These are phyloP conservation scores for Otus scops DNA, from an alignment of 2,797 vertebrate genomes.

Conservation along the genomic window DNA sequence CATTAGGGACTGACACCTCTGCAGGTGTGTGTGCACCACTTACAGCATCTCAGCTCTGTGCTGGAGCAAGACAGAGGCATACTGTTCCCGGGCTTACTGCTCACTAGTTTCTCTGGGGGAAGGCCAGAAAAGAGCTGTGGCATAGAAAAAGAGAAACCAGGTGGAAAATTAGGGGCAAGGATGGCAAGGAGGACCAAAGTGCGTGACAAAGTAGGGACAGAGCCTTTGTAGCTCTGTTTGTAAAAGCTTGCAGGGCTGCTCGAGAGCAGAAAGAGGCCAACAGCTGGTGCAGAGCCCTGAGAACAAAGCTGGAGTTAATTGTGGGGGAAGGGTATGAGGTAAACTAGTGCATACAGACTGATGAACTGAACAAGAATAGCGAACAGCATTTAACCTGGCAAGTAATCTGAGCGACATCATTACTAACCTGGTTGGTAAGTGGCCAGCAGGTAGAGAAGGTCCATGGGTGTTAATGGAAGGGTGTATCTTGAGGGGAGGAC, in stretches of 20 bases:
- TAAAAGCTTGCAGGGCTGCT: neutral
- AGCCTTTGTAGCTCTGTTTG: neutral
- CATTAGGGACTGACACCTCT: neutral
- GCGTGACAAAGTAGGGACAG: neutral
- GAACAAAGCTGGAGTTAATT: neutral
- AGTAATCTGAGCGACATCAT: neutral
- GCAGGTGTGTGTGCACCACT: neutral
- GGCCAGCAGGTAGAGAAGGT: neutral
- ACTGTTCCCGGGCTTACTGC: neutral
- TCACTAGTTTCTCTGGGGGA: neutral
- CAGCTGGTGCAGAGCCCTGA: neutral
- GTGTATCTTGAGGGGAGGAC: constrained; percentile 3
- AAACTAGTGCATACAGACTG: neutral
- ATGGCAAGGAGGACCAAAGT: neutral
- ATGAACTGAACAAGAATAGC: neutral
- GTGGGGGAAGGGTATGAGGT: neutral
- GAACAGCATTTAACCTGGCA: neutral
- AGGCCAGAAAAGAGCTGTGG: neutral
- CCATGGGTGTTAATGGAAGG: neutral
- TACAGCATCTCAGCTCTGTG: neutral
- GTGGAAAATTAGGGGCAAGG: neutral
- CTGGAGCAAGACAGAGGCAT: neutral
- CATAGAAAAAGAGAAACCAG: neutral
- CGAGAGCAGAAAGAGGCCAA: neutral
- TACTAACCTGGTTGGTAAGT: neutral